These are phyloP conservation scores for Cataglyphis livida DNA, from an alignment of 2,888 invertebrate species.

Conservation along the genomic window DNA sequence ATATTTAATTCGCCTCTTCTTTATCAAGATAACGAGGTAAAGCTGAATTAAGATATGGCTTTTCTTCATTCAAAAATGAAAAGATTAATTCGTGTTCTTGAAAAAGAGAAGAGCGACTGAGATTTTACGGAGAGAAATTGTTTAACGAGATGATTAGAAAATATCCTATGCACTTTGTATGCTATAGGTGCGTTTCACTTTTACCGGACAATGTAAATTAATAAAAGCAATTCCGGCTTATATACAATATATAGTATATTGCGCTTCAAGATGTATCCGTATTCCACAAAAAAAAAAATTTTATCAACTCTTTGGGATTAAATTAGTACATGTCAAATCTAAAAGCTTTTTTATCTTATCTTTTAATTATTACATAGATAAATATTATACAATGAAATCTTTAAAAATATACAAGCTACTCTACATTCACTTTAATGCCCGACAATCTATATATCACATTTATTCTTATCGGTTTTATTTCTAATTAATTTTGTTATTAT, in stretches of 20 bases:
- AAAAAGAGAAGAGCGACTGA: constrained; percentile 9
- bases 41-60: background rate
- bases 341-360: background rate
- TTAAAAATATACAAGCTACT: background rate
- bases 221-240: constrained; percentile 58
- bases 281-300: constrained; percentile 5
- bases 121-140: constrained; percentile 11
- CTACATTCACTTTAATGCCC: background rate
- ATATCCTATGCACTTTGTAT: constrained; percentile 5
- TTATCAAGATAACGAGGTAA: background rate
- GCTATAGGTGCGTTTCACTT: constrained; percentile 28
- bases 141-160: constrained; percentile 29
- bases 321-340: background rate
- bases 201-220: constrained; percentile 54
- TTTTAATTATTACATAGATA: background rate
- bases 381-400: background rate
- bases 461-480: background rate
- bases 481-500: background rate
- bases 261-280: constrained; percentile 20
- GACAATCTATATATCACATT: background rate
- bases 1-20: background rate
- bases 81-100: constrained; percentile 3
- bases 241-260: background rate
- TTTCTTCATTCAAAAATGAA: constrained; percentile 20
- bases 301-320: background rate